These are phyloP conservation scores for Colossoma macropomum DNA, from an alignment of 2,113 vertebrate genomes.

Conservation along the genomic window DNA sequence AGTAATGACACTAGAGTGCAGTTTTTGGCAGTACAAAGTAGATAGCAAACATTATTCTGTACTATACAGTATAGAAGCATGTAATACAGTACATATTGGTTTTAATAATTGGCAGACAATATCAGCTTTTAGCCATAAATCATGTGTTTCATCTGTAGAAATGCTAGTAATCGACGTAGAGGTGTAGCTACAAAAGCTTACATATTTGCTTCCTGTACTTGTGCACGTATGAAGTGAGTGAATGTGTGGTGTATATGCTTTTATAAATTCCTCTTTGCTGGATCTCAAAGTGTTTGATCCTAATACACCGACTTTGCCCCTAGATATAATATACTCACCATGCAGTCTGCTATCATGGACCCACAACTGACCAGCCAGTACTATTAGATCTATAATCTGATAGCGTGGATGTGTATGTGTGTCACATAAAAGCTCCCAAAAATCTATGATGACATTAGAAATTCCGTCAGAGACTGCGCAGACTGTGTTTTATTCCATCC, in stretches of 20 bases:
- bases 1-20: not conserved
- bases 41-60: too few relatives aligned
- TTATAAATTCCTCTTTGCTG: not conserved
- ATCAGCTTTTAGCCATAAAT: too few relatives aligned
- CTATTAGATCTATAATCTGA: conserved; percentile 23
- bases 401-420: not conserved
- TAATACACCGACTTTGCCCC: conserved; percentile 15
- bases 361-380: conserved; percentile 18
- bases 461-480: not conserved
- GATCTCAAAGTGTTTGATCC: conserved; percentile 32
- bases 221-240: too few relatives aligned
- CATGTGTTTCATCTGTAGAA: not conserved
- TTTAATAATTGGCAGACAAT: too few relatives aligned
- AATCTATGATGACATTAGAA: conserved; percentile 20
- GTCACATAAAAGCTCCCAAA: conserved; percentile 12
- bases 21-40: too few relatives aligned
- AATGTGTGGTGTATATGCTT: conserved; percentile 14
- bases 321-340: conserved; percentile 13
- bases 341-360: conserved; percentile 9
- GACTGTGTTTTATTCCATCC: not conserved
- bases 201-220: not conserved
- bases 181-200: not conserved
- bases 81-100: too few relatives aligned
- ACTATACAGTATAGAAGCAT: not conserved
- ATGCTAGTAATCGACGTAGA: too few relatives aligned